Percentiles rank a stretch among this genome's conserved stretches.
Conservation (phyloP, 2,113 vertebrate genomes). For the Pyxicephalus adspersus region DNA sequence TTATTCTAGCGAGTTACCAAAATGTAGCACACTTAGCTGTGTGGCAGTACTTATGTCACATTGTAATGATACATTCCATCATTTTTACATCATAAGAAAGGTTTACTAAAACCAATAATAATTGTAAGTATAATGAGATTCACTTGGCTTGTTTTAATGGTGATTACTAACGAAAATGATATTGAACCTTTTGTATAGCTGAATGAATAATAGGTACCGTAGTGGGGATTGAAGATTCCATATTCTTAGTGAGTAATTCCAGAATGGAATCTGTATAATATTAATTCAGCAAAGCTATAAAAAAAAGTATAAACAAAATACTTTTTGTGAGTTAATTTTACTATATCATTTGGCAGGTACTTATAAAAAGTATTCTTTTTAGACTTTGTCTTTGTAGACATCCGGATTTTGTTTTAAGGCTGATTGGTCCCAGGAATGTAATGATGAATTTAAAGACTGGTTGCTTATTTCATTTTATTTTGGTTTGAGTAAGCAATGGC, state of each 20-base stretch:
- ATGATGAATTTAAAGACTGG: no score
- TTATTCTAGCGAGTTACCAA: constrained; percentile 18
- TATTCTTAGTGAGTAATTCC: constrained; percentile 59
- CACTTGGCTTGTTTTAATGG: constrained; percentile 49
- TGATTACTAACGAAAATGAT: constrained; percentile 41
- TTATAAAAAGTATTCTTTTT: no score
- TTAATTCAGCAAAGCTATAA: constrained; percentile 57
- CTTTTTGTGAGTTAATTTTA: constrained; percentile 58
- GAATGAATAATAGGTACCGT: constrained; percentile 16
- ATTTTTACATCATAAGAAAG: constrained; percentile 38
- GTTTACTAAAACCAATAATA: constrained; percentile 36
- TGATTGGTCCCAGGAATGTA: no score
- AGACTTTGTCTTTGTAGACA: no score
- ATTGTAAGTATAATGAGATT: constrained; percentile 41
- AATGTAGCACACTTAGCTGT: constrained; percentile 19
- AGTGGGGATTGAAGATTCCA: constrained; percentile 5
- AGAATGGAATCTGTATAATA: constrained; percentile 56
- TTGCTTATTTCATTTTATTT: no score
- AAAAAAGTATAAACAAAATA: background rate
- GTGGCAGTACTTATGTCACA: constrained; percentile 4
- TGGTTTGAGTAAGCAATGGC: constrained; percentile 59
- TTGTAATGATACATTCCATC: constrained; percentile 26
- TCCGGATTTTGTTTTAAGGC: no score
- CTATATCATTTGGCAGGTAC: background rate
- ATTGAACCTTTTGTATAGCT: constrained; percentile 19